Percentiles rank a stretch among this genome's conserved stretches.
phyloP scores from a whole-genome alignment of 2,888 invertebrate genomes.

The Pyrrhosoma nymphula region DNA sequence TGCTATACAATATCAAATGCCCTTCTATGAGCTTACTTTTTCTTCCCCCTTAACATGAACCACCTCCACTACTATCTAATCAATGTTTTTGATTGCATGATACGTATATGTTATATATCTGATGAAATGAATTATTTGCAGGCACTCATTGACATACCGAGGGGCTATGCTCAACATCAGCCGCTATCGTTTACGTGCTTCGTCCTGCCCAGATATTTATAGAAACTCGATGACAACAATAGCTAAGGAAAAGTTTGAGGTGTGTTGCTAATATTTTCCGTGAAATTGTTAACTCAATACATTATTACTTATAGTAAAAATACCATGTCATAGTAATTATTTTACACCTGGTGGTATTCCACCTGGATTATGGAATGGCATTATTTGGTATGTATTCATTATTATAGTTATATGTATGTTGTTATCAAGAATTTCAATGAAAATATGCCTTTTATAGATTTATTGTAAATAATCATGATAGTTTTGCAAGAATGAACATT shows the following conservation, averaged over 20 bases:
- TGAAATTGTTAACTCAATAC: background rate
- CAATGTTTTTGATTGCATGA: no score
- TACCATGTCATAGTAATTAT: no score
- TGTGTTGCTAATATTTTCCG: slow-evolving; percentile 75
- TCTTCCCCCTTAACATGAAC: no score
- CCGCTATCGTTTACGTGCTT: slow-evolving; percentile 89
- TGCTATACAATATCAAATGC: no score
- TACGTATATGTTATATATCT: no score
- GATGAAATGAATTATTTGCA: slow-evolving; percentile 70
- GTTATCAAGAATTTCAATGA: no score
- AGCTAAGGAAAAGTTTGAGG: slow-evolving; percentile 87
- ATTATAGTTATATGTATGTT: background rate
- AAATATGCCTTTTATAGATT: no score
- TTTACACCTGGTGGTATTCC: no score
- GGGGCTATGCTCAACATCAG: slow-evolving; percentile 91
- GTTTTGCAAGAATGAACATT: no score
- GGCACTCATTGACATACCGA: slow-evolving; percentile 91
- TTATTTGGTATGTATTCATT: background rate
- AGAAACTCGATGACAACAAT: slow-evolving; percentile 93
- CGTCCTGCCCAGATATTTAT: slow-evolving; percentile 95
- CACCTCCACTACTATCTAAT: no score
- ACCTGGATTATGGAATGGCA: background rate
- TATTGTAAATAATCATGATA: no score
- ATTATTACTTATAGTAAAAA: slow-evolving; percentile 73
- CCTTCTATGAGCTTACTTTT: no score